Percentiles rank a stretch among this genome's conserved stretches.
phyloP scores from a whole-genome alignment of 2,113 vertebrate species.

The Benitochromis conjunctus region DNA sequence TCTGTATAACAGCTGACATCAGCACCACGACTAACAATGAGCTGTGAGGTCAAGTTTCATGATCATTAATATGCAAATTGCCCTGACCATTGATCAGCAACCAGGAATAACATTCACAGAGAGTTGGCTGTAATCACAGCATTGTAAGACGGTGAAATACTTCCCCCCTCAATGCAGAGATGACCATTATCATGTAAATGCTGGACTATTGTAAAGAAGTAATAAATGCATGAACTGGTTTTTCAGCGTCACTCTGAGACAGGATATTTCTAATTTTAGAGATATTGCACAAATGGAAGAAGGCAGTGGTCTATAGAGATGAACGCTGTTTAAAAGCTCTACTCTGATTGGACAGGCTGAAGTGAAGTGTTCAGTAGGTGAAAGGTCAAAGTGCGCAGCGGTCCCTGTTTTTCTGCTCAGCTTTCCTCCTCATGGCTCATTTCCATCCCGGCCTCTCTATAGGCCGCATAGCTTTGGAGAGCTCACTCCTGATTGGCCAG shows the following conservation, averaged over 20 bases:
- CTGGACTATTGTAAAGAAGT: background rate
- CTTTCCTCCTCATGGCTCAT: conserved; percentile 62
- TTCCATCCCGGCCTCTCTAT: conserved; percentile 35
- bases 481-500: conserved; percentile 15
- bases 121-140: background rate
- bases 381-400: background rate
- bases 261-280: background rate
- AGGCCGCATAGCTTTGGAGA: background rate
- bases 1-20: background rate
- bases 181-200: background rate
- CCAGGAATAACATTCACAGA: background rate
- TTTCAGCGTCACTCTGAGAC: background rate
- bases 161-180: background rate
- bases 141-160: background rate
- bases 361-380: background rate
- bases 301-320: background rate
- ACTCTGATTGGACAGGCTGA: background rate
- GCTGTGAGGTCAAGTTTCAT: background rate
- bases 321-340: background rate
- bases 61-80: background rate
- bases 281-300: background rate
- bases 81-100: background rate
- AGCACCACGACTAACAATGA: background rate
- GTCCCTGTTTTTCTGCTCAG: background rate
- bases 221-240: background rate